Evolutionary conservation across 2,113 vertebrate genomes (phyloP).

Genomic region (Rhabdomys dilectus): DNA sequence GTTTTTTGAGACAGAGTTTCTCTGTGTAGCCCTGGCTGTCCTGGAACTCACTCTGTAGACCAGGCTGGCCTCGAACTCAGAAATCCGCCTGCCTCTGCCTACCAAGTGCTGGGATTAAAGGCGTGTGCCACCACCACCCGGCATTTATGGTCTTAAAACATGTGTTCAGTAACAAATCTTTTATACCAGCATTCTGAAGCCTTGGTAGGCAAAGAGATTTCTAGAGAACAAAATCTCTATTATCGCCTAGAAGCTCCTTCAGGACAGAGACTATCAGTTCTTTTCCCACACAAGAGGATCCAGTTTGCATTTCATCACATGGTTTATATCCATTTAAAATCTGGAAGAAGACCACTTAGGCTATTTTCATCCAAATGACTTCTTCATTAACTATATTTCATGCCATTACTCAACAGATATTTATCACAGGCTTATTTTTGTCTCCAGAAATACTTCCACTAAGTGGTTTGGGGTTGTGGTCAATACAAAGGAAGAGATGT

Average conservation of each 20-base stretch:
- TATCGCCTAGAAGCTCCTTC: neutral
- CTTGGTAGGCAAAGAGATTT: neutral
- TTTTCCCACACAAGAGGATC: neutral
- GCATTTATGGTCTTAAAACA: neutral
- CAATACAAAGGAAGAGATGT: neutral
- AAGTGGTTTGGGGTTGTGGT: neutral
- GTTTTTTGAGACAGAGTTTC: no score
- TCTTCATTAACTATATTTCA: constrained; percentile 10
- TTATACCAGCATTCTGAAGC: neutral
- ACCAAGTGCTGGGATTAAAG: no score
- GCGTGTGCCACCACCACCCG: no score
- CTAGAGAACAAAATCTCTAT: neutral
- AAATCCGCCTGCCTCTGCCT: no score
- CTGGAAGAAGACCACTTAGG: neutral
- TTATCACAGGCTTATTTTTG: neutral
- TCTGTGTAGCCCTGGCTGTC: no score
- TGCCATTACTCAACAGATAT: neutral
- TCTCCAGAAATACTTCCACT: constrained; percentile 31
- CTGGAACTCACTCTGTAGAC: no score
- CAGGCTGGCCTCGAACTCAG: no score
- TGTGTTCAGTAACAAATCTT: neutral
- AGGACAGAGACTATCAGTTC: neutral
- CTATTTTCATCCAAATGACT: neutral
- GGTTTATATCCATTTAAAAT: neutral
- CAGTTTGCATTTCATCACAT: neutral